phyloP scores from a whole-genome alignment of 1,140 invertebrate species.

The Diprion similis region DNA sequence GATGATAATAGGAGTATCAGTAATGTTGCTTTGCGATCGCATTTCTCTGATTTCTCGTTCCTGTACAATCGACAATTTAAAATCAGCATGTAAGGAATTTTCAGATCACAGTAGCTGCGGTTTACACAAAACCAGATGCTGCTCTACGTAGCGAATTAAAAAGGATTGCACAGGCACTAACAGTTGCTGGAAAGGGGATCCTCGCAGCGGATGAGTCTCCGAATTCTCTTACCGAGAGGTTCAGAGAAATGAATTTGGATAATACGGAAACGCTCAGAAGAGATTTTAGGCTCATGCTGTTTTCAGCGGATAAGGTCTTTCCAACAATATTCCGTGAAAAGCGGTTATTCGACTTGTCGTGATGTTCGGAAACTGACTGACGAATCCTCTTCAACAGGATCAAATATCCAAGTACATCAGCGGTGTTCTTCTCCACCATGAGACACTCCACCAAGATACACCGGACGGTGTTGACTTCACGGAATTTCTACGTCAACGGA shows the following conservation, averaged over 20 bases:
- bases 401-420: conserved; percentile 54
- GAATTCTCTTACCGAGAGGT: conserved; percentile 61
- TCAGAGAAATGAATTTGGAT: conserved; percentile 55
- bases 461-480: conserved; percentile 31
- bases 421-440: conserved; percentile 71
- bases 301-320: conserved; percentile 60
- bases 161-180: conserved; percentile 67
- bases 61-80: too few species aligned
- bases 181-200: conserved; percentile 65
- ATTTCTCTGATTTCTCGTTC: too few species aligned
- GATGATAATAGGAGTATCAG: too few species aligned
- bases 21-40: too few species aligned
- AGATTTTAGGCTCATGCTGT: conserved; percentile 64
- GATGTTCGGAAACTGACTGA: too few species aligned
- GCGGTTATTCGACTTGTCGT: too few species aligned
- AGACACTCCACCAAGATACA: conserved; percentile 73
- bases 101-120: background rate
- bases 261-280: conserved; percentile 65
- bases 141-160: conserved; percentile 67
- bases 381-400: background rate
- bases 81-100: too few species aligned
- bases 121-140: conserved; percentile 34
- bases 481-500: conserved; percentile 26
- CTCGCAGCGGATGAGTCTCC: conserved; percentile 59
- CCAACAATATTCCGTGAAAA: background rate